These are phyloP conservation scores for Sebastes matsubarae DNA, from an alignment of 2,797 vertebrate species.

Conservation along the genomic window DNA sequence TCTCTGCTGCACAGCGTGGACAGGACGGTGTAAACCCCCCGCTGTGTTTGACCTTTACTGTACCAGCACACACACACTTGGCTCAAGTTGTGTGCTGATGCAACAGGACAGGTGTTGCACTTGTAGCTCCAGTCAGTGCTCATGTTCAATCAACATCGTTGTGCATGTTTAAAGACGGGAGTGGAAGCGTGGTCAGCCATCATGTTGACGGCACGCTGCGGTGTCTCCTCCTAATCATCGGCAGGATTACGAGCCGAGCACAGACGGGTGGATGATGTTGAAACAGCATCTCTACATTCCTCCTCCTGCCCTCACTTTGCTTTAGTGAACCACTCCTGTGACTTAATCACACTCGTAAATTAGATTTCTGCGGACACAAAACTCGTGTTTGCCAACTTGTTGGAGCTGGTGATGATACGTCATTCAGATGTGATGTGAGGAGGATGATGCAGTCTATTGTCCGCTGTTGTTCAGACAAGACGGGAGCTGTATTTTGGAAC, in stretches of 20 bases:
- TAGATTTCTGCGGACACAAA: constrained; percentile 53
- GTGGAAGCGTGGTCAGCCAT: background rate
- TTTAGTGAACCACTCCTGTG: constrained; percentile 39
- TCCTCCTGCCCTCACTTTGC: constrained; percentile 7
- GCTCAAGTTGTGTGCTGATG: constrained; percentile 23
- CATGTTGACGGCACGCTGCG: background rate
- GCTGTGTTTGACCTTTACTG: constrained; percentile 38
- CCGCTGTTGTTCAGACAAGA: background rate
- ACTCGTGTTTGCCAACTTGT: constrained; percentile 48
- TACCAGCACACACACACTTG: background rate
- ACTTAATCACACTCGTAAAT: constrained; percentile 52
- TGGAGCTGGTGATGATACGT: constrained; percentile 23
- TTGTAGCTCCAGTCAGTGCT: background rate
- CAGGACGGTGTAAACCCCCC: background rate
- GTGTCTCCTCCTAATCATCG: background rate
- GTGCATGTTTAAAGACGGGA: constrained; percentile 19
- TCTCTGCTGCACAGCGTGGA: background rate
- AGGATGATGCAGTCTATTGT: constrained; percentile 3
- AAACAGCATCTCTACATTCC: constrained; percentile 27
- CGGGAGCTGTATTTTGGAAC: background rate
- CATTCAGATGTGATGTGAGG: background rate
- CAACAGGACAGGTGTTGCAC: constrained; percentile 43
- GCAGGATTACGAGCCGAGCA: background rate
- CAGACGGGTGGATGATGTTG: background rate
- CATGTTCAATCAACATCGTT: constrained; percentile 9